Conservation (phyloP, 2,113 vertebrate genomes). For the Callionymus lyra region DNA sequence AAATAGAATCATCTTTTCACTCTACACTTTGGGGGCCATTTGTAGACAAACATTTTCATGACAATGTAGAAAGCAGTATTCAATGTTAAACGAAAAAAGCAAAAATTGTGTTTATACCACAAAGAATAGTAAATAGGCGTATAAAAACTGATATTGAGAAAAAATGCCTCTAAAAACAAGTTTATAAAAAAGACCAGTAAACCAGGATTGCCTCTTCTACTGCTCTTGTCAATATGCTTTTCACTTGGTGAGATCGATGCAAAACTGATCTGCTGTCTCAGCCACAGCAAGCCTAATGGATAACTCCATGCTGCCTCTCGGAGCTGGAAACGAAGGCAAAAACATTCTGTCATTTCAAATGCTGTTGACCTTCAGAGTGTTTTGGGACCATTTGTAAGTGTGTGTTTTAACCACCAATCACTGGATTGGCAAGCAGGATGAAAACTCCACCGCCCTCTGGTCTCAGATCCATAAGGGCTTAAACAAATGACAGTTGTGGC, state of each 20-base stretch:
- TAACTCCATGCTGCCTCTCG: conserved; percentile 14
- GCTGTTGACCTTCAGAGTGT: too few species aligned
- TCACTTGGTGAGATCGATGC: conserved; percentile 34
- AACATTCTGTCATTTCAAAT: too few species aligned
- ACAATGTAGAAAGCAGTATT: too few species aligned
- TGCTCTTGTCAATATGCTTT: conserved; percentile 30
- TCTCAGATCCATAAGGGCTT: not conserved
- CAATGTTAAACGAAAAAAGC: too few species aligned
- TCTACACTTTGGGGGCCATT: too few species aligned
- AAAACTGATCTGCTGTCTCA: conserved; percentile 22
- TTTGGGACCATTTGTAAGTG: too few species aligned
- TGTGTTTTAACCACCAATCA: not conserved
- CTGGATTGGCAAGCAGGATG: not conserved
- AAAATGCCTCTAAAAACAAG: too few species aligned
- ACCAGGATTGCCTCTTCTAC: conserved; percentile 9
- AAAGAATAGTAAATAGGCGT: too few species aligned
- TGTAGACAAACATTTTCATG: too few species aligned
- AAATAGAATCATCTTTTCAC: too few species aligned
- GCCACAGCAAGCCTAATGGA: conserved; percentile 23
- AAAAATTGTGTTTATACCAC: too few species aligned
- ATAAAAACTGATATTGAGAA: too few species aligned
- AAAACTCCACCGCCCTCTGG: not conserved
- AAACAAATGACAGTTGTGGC: not conserved
- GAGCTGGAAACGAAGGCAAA: conserved; percentile 2
- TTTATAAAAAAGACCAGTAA: not conserved